These are phyloP conservation scores for Stenichneumon culpator DNA, from an alignment of 2,888 invertebrate genomes.

Conservation along the genomic window DNA sequence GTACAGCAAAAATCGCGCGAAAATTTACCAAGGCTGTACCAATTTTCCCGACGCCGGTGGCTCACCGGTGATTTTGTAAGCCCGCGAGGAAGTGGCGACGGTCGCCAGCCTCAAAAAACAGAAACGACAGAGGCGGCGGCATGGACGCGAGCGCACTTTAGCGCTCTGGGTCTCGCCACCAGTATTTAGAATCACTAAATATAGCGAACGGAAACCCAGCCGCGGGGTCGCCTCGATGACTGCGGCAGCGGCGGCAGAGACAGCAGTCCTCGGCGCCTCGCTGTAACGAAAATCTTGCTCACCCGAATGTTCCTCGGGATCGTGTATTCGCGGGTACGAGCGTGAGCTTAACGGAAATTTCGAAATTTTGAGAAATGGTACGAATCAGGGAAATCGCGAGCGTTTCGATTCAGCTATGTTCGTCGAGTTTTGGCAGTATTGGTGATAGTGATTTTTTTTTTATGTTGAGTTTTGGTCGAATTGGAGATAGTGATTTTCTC, in stretches of 20 bases:
- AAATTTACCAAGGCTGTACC: conserved; percentile 16
- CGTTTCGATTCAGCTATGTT: neutral
- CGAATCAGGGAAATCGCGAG: neutral
- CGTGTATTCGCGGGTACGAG: conserved; percentile 25
- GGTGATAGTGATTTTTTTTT: neutral
- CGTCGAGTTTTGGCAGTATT: neutral
- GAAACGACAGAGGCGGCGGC: conserved; percentile 44
- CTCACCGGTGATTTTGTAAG: conserved; percentile 5
- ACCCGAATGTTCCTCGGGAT: neutral
- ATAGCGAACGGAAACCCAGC: conserved; percentile 82
- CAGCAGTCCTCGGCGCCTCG: conserved; percentile 63
- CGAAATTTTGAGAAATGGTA: neutral
- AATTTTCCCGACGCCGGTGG: conserved; percentile 7
- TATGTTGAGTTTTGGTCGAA: neutral
- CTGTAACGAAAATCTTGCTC: conserved; percentile 24
- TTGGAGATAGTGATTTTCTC: neutral
- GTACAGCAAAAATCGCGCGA: neutral
- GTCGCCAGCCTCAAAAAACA: conserved; percentile 44
- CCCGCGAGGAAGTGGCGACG: conserved; percentile 6
- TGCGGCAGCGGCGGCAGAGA: conserved; percentile 49
- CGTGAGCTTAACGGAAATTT: neutral
- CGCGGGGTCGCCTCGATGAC: conserved; percentile 65
- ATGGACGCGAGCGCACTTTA: conserved; percentile 63
- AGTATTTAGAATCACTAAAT: conserved; percentile 83
- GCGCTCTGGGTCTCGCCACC: conserved; percentile 73